phyloP scores from a whole-genome alignment of 2,113 vertebrate genomes.

The Phyllostomus discolor region DNA sequence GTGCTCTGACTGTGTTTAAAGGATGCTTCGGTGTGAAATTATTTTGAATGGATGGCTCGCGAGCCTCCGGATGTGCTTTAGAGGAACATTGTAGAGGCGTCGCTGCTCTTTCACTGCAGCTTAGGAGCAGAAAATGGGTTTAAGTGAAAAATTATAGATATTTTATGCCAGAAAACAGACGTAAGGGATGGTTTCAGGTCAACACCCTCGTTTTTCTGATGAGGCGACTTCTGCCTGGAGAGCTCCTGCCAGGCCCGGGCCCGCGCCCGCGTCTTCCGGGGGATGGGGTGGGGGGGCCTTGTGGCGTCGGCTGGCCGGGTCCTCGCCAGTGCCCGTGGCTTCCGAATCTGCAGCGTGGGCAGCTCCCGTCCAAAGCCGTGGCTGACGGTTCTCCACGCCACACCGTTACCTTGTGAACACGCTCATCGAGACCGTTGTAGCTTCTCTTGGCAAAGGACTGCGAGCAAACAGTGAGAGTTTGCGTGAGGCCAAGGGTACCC shows the following conservation, averaged over 20 bases:
- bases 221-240: background rate
- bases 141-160: conserved; percentile 11
- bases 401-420: background rate
- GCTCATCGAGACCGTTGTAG: background rate
- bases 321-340: background rate
- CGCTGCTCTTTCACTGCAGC: background rate
- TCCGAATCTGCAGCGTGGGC: background rate
- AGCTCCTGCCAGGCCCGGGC: background rate
- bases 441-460: background rate
- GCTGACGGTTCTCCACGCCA: background rate
- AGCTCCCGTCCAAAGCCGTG: background rate
- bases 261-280: background rate
- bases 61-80: background rate
- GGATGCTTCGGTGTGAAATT: conserved; percentile 31
- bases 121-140: background rate
- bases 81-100: background rate
- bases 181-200: background rate
- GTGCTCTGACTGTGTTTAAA: conserved; percentile 39
- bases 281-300: background rate
- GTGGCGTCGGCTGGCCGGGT: background rate
- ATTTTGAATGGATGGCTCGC: conserved; percentile 25
- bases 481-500: fast-evolving
- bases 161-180: background rate
- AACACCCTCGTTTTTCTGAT: background rate
- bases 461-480: background rate